Conservation (phyloP, 2,113 vertebrate species). For the Hippolais icterina region DNA sequence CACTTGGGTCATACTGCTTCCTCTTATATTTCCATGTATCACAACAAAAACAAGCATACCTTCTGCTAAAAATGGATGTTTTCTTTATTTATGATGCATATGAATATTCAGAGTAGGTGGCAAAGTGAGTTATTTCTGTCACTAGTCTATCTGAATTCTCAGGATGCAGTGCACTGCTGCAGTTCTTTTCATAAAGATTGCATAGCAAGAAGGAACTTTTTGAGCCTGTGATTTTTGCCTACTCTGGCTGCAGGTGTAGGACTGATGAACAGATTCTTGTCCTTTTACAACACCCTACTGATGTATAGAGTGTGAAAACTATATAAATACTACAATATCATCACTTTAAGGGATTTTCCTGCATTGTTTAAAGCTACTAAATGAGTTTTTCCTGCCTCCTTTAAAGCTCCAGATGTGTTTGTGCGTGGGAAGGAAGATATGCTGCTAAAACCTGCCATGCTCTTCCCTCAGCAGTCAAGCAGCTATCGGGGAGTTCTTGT, state of each 20-base stretch:
- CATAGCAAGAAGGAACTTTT: background rate
- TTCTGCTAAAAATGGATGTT: background rate
- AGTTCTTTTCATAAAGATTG: background rate
- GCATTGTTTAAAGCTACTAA: background rate
- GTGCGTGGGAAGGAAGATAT: background rate
- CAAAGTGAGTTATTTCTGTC: background rate
- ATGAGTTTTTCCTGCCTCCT: background rate
- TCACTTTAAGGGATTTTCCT: background rate
- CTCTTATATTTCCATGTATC: background rate
- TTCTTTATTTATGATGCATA: background rate
- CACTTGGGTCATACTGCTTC: background rate
- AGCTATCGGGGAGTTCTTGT: background rate
- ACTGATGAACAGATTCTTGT: background rate
- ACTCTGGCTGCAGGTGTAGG: background rate
- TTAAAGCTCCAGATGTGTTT: constrained; percentile 19
- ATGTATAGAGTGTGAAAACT: background rate
- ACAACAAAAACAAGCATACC: background rate
- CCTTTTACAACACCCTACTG: background rate
- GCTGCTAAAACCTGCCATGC: background rate
- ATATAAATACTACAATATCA: background rate
- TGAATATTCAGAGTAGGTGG: background rate
- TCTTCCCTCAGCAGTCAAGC: background rate
- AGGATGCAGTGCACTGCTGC: background rate
- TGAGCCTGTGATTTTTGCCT: background rate
- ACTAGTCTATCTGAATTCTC: background rate